Evolutionary conservation across 2,797 vertebrate genomes (phyloP), one percentile per base, ranked within the genome.

Genomic region (Rhincodon typus): DNA sequence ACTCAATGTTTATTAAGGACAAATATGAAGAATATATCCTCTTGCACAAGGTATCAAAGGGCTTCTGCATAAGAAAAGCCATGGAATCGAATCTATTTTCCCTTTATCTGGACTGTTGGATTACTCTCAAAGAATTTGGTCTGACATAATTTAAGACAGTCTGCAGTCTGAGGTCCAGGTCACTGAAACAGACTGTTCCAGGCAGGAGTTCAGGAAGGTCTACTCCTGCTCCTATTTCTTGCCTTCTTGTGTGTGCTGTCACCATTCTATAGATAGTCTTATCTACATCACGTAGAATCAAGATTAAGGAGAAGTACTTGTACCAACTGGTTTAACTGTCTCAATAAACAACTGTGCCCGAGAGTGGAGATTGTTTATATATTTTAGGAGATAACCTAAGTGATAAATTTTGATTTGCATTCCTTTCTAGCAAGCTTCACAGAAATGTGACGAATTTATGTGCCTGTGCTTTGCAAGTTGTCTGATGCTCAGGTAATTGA

Each of bases 331-430:
- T 27, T 69, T 42, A 94, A 69, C 66, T 42, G n/a, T 42, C 91
- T 94, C 62, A 94, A 34, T 70, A 69, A 69, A 69, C 66, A 70
- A 69, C 13, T 42, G 7, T 94, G 66, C 42, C 66, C 69, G 19
- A 46, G 34, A 94, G 66, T 69, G n/a, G 1, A 94, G 91, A 94
- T 69, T 69, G 30, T 67, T 69, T 69, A 94, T 94, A 38, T 69
- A 6, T 8, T 2, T 53, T 15, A 13, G 23, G 69, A 94, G 66
- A 62, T 38, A 42, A 69, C 62, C 91, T 25, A 94, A 42, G 66
- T 70, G 91, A 70, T 69, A 38, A 25, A 21, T 67, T 94, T 21
- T 69, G 62, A 70, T 69, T 94, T 69, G 91, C 91, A 94, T 94
- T 94, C 91, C 62, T 69, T 69, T 94, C 38, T 23, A 94, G 69